Evolutionary conservation across 2,113 vertebrate genomes (phyloP).

Genomic region (Rhynchomys soricoides): DNA sequence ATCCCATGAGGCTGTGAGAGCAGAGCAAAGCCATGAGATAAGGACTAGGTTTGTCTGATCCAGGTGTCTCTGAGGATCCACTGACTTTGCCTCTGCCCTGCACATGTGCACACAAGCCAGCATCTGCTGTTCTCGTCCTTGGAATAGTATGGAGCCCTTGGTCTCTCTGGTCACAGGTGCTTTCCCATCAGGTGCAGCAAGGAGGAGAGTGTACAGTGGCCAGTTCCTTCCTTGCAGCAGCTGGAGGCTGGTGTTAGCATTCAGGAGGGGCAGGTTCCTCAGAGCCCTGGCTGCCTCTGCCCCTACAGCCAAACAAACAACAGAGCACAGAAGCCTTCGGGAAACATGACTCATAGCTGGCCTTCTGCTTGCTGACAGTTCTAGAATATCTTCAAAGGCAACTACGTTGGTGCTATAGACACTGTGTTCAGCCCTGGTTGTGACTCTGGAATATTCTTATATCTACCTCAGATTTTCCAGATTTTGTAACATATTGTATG

Average conservation of each 20-base stretch:
- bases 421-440: not conserved
- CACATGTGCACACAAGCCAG: rapidly evolving
- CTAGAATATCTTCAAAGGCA: not conserved
- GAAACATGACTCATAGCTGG: not conserved
- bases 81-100: not conserved
- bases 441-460: not conserved
- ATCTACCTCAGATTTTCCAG: not conserved
- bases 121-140: not conserved
- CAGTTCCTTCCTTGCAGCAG: not conserved
- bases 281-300: not conserved
- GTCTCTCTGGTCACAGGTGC: not conserved
- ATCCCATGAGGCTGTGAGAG: not conserved
- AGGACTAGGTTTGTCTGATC: not conserved
- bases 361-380: not conserved
- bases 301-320: not conserved
- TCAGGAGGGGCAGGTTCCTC: not conserved
- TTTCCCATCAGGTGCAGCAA: not conserved
- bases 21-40: not conserved
- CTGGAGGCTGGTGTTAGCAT: no score
- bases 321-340: not conserved
- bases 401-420: not conserved
- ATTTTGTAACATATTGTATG: not conserved
- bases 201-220: not conserved
- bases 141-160: not conserved
- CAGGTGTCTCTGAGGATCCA: not conserved